Evolutionary conservation across 1,140 invertebrate genomes (phyloP).

Genomic region (Hylaeus volcanicus): DNA sequence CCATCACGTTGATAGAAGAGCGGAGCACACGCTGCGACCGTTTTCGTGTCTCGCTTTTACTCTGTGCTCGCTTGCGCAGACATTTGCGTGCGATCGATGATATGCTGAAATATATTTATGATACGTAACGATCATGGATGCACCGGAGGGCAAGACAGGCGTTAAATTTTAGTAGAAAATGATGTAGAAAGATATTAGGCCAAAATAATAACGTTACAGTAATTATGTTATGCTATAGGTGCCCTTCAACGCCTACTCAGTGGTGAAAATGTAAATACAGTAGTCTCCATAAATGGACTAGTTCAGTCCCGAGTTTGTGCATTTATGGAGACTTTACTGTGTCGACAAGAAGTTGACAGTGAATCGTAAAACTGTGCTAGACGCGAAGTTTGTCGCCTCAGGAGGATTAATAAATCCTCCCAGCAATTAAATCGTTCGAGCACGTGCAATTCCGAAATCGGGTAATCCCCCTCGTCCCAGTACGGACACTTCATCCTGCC

Average conservation of each 20-base stretch:
- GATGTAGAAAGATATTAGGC: not conserved
- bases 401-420: conserved; percentile 30
- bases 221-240: too few relatives aligned
- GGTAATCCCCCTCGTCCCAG: not conserved
- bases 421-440: conserved; percentile 12
- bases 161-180: not conserved
- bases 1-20: not conserved
- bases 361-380: too few relatives aligned
- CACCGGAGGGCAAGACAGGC: not conserved
- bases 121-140: conserved; percentile 3
- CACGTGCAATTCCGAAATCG: conserved; percentile 32
- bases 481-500: not conserved
- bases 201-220: too few relatives aligned
- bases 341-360: too few relatives aligned
- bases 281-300: too few relatives aligned
- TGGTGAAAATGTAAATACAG: too few relatives aligned
- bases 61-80: not conserved
- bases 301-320: too few relatives aligned
- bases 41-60: conserved; percentile 3
- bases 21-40: not conserved
- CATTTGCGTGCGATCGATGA: not conserved
- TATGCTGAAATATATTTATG: conserved; percentile 20
- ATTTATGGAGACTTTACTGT: too few relatives aligned
- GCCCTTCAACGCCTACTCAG: too few relatives aligned
- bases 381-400: not conserved